Percentiles rank a stretch among this genome's conserved stretches.
phyloP scores from a whole-genome alignment of 2,113 vertebrate species.

The Zingel zingel region DNA sequence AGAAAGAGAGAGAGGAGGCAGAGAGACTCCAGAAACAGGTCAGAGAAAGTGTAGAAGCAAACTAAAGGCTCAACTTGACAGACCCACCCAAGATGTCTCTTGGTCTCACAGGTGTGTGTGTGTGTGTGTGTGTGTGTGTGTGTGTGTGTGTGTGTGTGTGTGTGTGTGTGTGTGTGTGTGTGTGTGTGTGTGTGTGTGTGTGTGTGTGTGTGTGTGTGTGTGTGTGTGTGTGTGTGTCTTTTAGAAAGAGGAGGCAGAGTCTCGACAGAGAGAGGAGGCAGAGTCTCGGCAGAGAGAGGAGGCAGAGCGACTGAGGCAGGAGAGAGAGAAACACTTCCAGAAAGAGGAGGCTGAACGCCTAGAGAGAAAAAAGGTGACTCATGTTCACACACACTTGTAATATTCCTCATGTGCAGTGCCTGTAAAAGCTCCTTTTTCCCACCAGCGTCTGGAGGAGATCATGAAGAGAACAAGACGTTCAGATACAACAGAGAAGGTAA shows the following conservation, averaged over 20 bases:
- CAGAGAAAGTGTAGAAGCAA: not conserved
- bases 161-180: not conserved
- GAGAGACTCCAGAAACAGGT: constrained; percentile 90
- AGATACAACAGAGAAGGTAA: constrained; percentile 90
- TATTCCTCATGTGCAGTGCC: accelerated
- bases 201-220: constrained; percentile 8
- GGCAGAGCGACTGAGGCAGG: constrained; percentile 87
- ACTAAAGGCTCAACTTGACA: not conserved
- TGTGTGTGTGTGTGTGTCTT: not conserved
- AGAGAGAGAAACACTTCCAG: constrained; percentile 96
- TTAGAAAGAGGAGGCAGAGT: constrained; percentile 91
- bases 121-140: not conserved
- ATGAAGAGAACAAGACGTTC: constrained; percentile 96
- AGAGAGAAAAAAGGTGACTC: constrained; percentile 94
- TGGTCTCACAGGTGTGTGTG: not conserved
- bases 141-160: not conserved
- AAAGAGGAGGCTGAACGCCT: constrained; percentile 95
- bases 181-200: not conserved
- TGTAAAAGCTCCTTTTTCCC: constrained; percentile 28
- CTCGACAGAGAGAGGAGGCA: constrained; percentile 90
- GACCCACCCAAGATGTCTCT: not conserved
- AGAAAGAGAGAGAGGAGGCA: constrained; percentile 86
- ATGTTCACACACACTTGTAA: not conserved
- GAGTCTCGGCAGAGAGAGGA: constrained; percentile 92
- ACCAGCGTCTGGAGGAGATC: constrained; percentile 96